Evolutionary conservation across 2,888 invertebrate species (phyloP), one percentile per base, ranked within the genome.

Genomic region (Embidobia sp.): DNA sequence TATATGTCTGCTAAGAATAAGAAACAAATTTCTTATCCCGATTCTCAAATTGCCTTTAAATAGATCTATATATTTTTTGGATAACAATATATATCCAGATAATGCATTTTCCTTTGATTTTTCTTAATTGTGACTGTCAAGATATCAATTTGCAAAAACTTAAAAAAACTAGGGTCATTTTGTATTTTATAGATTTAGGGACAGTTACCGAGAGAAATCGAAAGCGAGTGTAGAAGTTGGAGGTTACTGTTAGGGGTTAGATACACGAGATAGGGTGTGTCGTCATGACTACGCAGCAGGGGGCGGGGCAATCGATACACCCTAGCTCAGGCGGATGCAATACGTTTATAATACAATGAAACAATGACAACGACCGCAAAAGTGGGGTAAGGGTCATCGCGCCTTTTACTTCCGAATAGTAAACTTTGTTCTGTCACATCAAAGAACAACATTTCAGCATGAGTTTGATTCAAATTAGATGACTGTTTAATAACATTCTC

Each of bases 271-370:
- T 84, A 85, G 88, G 86, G 88, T 83, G 87, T 87, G 91, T 91
- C 89, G 91, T 91, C 91, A 91, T 91, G 91, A 89, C 90, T 91
- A 91, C 91, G 90, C 91, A 90, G 90, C 90, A 87, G 91, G 91
- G 87, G 91, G 91, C 91, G 91, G 92, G 92, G 92, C 92, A 93
- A 93, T 93, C 92, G 93, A 93, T 93, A 93, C 92, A 92, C 92
- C 92, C 93, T 92, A 92, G 92, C 92, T 90, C 91, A 90, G 92
- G 80, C 83, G 83, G 80, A 85, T 84, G 85, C 86, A 83, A 85
- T 86, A 86, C 85, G 85, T 86, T 86, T 85, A 85, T 85, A 86
- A 85, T 83, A 83, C 85, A 83, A 85, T 85, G 86, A 86, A 85
- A 86, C 86, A 86, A 86, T 85, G 84, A 85, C 83, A 81, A 79